Evolutionary conservation across 2,797 vertebrate genomes (phyloP), one percentile per base, ranked within the genome.

Genomic region (Sebastolobus alascanus): DNA sequence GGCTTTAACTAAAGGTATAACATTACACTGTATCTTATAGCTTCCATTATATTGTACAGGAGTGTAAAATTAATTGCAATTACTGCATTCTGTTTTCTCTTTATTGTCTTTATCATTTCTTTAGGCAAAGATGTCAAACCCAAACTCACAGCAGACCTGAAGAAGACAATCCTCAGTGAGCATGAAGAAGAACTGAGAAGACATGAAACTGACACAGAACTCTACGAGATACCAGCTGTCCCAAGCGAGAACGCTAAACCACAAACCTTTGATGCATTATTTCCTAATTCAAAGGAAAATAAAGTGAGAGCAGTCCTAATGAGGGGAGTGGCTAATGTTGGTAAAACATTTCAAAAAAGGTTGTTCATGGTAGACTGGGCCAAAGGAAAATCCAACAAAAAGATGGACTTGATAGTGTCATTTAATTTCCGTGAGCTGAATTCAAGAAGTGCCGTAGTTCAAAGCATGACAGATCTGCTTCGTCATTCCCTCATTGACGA

Each of bases 331-430:
- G 50, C 84, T 76, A 66, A 70, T 2, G 46, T 93, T 46, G 91
- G 90, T 0, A 94, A 94, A 89, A 94, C 93, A 4, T 63, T 88
- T 22, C 77, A 87, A 4, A 54, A 81, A 13, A 72, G 1, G 8
- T 22, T 16, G 55, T 85, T 93, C 54, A 84, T 61, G 75, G 2
- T 69, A 0, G 59, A 89, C 0, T 92, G 89, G 89, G 85, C 82
- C 64, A 60, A 68, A 4, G 0, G 0, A 60, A 80, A 55, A 0
- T 73, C 25, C 9, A 64, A 73, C 8, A 0, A 1, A 63, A 0
- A 68, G 1, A 82, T 55, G 12, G 76, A 85, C 33, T 0, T 89
- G 0, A 54, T 92, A 3, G 81, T 94, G 14, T n/a, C 56, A 1
- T 27, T 94, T 0, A 4, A 87, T 5, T 92, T 94, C 35, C 60